phyloP scores from a whole-genome alignment of 2,888 invertebrate species.

The Lasiommata megera region DNA sequence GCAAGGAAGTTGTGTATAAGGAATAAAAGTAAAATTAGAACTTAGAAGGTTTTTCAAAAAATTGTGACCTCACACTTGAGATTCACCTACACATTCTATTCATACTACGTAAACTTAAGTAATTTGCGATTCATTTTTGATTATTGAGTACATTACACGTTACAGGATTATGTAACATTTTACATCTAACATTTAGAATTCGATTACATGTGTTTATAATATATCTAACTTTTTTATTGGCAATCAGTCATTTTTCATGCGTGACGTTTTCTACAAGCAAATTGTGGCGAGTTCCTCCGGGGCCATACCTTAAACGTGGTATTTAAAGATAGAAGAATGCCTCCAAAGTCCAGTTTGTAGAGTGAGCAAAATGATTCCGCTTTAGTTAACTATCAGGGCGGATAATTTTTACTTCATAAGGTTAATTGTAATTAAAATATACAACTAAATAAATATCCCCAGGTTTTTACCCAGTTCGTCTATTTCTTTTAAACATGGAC shows the following conservation, averaged over 20 bases:
- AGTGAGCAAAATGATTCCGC: conserved; percentile 38
- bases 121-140: conserved; percentile 22
- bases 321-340: conserved; percentile 30
- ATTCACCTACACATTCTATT: conserved; percentile 38
- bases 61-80: conserved; percentile 40
- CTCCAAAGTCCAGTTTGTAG: conserved; percentile 31
- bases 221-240: conserved; percentile 30
- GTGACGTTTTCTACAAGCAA: conserved; percentile 27
- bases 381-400: conserved; percentile 38
- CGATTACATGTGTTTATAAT: conserved; percentile 35
- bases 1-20: not conserved
- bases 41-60: not conserved
- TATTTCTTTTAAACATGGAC: conserved; percentile 34
- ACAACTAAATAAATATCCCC: conserved; percentile 25
- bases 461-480: conserved; percentile 19
- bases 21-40: conserved; percentile 1
- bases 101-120: conserved; percentile 38
- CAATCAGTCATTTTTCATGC: conserved; percentile 36
- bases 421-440: conserved; percentile 28
- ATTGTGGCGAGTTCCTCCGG: conserved; percentile 24
- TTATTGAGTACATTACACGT: conserved; percentile 25
- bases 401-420: conserved; percentile 35
- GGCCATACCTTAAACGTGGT: conserved; percentile 22
- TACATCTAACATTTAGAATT: conserved; percentile 42
- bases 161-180: conserved; percentile 31